These are phyloP conservation scores for Gorsachius magnificus DNA, from an alignment of 2,797 vertebrate genomes.

Conservation along the genomic window DNA sequence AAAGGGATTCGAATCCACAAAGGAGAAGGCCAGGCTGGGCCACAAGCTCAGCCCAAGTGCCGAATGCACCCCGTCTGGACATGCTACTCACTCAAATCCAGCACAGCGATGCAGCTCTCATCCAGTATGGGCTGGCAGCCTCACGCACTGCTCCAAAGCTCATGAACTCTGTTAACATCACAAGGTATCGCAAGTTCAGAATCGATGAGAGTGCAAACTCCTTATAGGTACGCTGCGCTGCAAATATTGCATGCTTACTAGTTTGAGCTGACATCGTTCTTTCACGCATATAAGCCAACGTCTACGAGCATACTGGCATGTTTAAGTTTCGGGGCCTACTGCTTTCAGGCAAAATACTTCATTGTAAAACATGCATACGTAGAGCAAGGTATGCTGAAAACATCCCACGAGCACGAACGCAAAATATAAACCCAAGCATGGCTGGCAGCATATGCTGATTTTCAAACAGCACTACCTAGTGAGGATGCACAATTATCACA, in stretches of 20 bases:
- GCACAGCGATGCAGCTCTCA: not conserved
- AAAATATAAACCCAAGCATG: not conserved
- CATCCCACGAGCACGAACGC: not conserved
- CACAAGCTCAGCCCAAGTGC: not conserved
- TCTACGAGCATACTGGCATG: not conserved
- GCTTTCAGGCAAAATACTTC: not conserved
- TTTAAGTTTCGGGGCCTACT: not conserved
- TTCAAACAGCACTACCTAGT: conserved; percentile 6
- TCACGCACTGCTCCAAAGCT: not conserved
- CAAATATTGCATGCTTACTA: not conserved
- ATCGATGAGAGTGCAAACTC: not conserved
- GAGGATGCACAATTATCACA: not conserved
- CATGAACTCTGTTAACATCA: not conserved
- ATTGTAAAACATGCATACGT: not conserved
- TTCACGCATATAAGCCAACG: not conserved
- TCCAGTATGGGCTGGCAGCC: not conserved
- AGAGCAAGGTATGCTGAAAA: not conserved
- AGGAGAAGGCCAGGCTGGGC: not conserved
- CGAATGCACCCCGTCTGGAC: not conserved
- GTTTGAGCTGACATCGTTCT: not conserved
- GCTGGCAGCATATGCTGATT: not conserved
- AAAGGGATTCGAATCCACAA: not conserved
- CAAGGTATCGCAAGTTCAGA: not conserved
- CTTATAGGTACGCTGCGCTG: not conserved
- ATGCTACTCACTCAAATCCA: not conserved